phyloP scores from a whole-genome alignment of 2,888 invertebrate genomes.

The Listrodromus nycthemerus region DNA sequence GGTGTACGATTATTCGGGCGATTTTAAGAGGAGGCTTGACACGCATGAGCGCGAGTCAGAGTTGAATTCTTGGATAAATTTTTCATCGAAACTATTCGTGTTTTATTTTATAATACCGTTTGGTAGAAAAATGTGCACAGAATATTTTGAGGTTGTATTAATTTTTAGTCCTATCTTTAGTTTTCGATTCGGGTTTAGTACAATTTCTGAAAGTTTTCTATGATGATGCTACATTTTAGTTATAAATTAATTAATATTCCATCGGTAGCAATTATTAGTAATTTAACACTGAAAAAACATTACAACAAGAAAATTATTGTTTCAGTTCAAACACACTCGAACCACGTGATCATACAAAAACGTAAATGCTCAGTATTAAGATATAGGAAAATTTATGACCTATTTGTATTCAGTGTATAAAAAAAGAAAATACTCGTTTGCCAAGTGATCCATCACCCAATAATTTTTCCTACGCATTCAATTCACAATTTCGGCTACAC shows the following conservation, averaged over 20 bases:
- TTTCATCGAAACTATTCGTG: no score
- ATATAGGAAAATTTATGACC: no score
- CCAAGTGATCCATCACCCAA: neutral
- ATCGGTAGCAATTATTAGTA: neutral
- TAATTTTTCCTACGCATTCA: neutral
- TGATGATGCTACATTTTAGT: neutral
- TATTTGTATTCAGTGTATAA: no score
- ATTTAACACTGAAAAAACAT: neutral
- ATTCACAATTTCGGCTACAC: neutral
- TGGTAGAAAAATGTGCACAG: no score
- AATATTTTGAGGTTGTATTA: no score
- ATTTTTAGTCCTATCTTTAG: neutral
- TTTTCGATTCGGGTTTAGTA: neutral
- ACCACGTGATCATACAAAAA: no score
- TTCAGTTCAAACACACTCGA: neutral
- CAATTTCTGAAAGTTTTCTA: neutral
- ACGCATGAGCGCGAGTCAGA: no score
- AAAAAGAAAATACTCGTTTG: no score
- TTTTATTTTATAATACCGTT: no score
- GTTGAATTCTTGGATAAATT: no score
- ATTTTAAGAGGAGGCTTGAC: neutral
- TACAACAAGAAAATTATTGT: neutral
- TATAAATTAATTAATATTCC: neutral
- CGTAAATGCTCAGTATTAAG: no score
- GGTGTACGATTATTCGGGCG: conserved; percentile 19